Evolutionary conservation across 2,797 vertebrate genomes (phyloP).

Genomic region (Gephyroberyx darwinii): DNA sequence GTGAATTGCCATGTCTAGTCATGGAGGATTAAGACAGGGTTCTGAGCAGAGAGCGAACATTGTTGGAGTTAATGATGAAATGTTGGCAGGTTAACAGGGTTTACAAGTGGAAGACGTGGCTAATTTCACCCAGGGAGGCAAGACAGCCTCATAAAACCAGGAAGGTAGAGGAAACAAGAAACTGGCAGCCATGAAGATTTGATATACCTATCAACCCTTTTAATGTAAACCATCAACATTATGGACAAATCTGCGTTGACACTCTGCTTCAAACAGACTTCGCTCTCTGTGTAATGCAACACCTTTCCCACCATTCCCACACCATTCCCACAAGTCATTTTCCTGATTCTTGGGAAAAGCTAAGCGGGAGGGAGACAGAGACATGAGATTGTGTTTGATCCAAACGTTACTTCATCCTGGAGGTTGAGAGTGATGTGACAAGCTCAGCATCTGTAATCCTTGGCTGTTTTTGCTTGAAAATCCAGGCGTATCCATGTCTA

Average conservation of each 20-base stretch:
- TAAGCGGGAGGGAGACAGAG: conserved; percentile 28
- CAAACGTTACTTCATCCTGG: conserved; percentile 53
- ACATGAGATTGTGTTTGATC: conserved; percentile 54
- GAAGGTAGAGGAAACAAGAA: conserved; percentile 35
- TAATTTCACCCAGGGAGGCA: conserved; percentile 34
- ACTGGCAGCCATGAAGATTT: conserved; percentile 29
- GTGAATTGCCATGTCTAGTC: conserved; percentile 51
- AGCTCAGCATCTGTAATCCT: conserved; percentile 68
- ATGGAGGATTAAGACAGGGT: conserved; percentile 56
- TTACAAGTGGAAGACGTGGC: conserved; percentile 30
- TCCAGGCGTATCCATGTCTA: conserved; percentile 53
- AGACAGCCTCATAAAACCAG: conserved; percentile 18
- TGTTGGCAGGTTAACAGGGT: conserved; percentile 60
- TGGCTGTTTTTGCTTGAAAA: conserved; percentile 61
- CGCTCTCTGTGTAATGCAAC: conserved; percentile 41
- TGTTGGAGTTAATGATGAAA: conserved; percentile 57
- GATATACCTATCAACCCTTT: conserved; percentile 50
- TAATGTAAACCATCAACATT: conserved; percentile 46
- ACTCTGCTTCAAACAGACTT: conserved; percentile 36
- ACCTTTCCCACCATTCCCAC: conserved; percentile 43
- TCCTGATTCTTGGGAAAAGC: conserved; percentile 47
- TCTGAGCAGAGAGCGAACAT: conserved; percentile 37
- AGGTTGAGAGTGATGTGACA: conserved; percentile 62
- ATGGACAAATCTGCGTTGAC: conserved; percentile 56
- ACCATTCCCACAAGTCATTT: conserved; percentile 40